Conservation (phyloP, 2,113 vertebrate species). For the Dryoscopus gambensis region DNA sequence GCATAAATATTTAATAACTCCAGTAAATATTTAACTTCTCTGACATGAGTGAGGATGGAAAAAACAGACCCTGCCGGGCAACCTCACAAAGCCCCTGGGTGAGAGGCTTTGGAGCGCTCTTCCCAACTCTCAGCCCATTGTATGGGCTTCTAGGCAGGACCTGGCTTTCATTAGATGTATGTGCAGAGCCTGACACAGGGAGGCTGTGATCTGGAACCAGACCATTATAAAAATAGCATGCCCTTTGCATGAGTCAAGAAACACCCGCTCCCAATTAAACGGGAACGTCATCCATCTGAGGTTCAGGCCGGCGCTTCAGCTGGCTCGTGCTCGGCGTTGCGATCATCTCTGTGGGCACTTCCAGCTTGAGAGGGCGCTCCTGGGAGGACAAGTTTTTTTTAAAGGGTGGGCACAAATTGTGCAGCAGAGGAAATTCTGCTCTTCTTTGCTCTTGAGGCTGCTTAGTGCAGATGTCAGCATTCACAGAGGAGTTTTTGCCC, state of each 20-base stretch:
- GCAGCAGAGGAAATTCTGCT: neutral
- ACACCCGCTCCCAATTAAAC: conserved; percentile 21
- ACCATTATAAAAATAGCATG: conserved; percentile 21
- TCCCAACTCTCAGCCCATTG: neutral
- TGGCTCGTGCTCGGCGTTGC: neutral
- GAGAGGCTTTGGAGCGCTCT: neutral
- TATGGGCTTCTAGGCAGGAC: neutral
- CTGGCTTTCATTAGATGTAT: conserved; percentile 47
- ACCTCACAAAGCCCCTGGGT: neutral
- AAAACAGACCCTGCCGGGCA: conserved; percentile 56
- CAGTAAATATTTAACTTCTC: conserved; percentile 71
- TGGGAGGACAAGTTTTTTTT: neutral
- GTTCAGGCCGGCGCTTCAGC: neutral
- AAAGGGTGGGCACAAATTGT: neutral
- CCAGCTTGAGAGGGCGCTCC: neutral
- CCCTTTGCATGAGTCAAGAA: conserved; percentile 35
- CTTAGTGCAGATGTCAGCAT: neutral
- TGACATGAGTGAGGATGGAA: conserved; percentile 46
- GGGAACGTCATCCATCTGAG: neutral
- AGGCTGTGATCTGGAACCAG: conserved; percentile 27
- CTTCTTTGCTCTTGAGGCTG: neutral
- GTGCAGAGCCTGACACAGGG: neutral
- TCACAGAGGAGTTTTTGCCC: neutral
- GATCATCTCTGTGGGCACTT: neutral
- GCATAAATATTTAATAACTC: conserved; percentile 62